These are phyloP conservation scores for Triplophysa tibetana DNA, from an alignment of 2,113 vertebrate species.

Conservation along the genomic window DNA sequence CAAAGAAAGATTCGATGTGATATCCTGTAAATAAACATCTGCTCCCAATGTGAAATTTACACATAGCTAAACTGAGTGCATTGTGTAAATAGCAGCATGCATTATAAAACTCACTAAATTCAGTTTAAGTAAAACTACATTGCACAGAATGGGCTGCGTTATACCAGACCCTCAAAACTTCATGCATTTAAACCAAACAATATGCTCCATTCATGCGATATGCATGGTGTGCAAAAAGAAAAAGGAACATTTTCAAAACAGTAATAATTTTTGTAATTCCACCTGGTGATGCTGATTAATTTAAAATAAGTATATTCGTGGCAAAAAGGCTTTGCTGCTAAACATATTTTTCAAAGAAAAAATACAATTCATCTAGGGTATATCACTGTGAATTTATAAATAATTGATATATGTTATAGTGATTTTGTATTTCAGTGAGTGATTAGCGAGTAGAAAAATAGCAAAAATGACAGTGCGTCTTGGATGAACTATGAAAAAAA, in stretches of 20 bases:
- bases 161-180: background rate
- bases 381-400: too few species aligned
- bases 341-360: too few species aligned
- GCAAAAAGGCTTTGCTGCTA: too few species aligned
- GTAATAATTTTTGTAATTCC: too few species aligned
- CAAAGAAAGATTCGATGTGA: background rate
- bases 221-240: background rate
- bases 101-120: conserved; percentile 7
- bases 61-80: conserved; percentile 13
- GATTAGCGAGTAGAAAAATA: background rate
- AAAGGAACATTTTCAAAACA: too few species aligned
- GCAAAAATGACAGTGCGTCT: too few species aligned
- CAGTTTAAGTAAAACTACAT: background rate
- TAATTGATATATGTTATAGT: too few species aligned
- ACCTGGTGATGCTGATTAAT: too few species aligned
- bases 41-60: background rate
- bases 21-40: background rate
- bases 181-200: conserved; percentile 14
- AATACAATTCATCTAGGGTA: too few species aligned
- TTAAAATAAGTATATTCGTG: background rate
- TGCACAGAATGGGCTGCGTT: background rate
- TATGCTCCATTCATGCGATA: background rate
- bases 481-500: background rate
- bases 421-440: background rate
- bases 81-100: conserved; percentile 31